Percentiles rank a stretch among this genome's conserved stretches.
Evolutionary conservation across 37 sponge, comb jelly and placozoan species (phyloP).

Genomic region (Axinella damicornis): DNA sequence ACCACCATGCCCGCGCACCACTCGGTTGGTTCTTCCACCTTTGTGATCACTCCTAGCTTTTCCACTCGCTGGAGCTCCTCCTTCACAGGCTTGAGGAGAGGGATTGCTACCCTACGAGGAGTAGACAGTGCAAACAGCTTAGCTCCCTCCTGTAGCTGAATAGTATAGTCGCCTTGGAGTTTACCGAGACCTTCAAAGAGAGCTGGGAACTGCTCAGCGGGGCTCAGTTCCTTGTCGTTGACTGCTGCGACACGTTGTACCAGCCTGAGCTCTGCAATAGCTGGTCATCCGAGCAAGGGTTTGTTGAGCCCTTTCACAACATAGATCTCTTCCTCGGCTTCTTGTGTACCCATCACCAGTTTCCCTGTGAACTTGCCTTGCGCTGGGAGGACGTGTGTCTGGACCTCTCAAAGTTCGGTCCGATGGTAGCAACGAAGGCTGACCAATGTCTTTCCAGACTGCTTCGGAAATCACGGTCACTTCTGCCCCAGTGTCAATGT

Average conservation of each 20-base stretch:
- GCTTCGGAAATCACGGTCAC: slow-evolving; percentile 34
- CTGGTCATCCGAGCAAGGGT: slow-evolving; percentile 34
- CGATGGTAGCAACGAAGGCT: too few relatives aligned
- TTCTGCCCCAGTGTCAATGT: slow-evolving; percentile 50
- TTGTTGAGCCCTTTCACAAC: slow-evolving; percentile 22
- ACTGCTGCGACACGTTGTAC: slow-evolving; percentile 10
- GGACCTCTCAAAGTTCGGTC: slow-evolving; percentile 4
- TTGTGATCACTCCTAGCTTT: slow-evolving; percentile 23
- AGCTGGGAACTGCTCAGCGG: neutral
- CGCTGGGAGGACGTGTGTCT: neutral
- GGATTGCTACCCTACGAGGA: slow-evolving; percentile 20
- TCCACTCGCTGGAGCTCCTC: slow-evolving; percentile 39
- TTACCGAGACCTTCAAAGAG: slow-evolving; percentile 40
- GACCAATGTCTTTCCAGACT: neutral
- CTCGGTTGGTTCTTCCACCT: slow-evolving; percentile 34
- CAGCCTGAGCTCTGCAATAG: slow-evolving; percentile 20
- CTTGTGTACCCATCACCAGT: neutral
- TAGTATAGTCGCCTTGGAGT: slow-evolving; percentile 26
- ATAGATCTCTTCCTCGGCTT: slow-evolving; percentile 7
- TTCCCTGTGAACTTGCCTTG: slow-evolving; percentile 13
- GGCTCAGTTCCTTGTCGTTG: too few relatives aligned
- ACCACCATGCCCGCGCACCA: slow-evolving; percentile 64
- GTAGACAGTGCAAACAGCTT: slow-evolving; percentile 8
- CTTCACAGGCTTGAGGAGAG: neutral
- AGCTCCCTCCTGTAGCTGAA: slow-evolving; percentile 1